phyloP scores from a whole-genome alignment of 1,140 invertebrate species.

The Oryctes rhinoceros region DNA sequence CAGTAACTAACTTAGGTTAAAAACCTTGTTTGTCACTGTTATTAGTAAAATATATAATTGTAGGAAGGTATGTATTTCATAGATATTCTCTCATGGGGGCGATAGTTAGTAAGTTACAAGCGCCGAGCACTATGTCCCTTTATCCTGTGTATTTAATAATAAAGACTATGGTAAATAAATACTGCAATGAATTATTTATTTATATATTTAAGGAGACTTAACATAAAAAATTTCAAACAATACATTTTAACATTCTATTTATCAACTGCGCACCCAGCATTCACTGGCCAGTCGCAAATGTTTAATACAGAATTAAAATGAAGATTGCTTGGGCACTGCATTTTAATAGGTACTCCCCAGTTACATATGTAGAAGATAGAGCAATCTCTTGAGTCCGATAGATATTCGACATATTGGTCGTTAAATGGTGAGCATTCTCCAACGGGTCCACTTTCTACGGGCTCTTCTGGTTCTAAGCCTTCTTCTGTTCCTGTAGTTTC shows the following conservation, averaged over 20 bases:
- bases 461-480: background rate
- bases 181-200: no score
- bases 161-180: no score
- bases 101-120: no score
- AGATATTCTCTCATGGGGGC: no score
- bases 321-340: conserved; percentile 61
- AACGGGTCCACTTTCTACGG: background rate
- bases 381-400: conserved; percentile 64
- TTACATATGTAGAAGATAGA: conserved; percentile 66
- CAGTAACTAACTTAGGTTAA: no score
- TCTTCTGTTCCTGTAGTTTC: background rate
- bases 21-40: no score
- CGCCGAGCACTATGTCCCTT: no score
- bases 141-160: no score
- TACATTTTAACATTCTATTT: background rate
- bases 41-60: no score
- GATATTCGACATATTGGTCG: background rate
- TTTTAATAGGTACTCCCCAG: conserved; percentile 61
- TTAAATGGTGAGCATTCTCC: background rate
- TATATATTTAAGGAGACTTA: background rate
- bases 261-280: background rate
- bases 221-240: background rate
- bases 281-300: conserved; percentile 47
- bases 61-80: no score
- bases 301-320: conserved; percentile 63